Conservation (phyloP, 2,888 invertebrate species). For the Tetranychus truncatus region DNA sequence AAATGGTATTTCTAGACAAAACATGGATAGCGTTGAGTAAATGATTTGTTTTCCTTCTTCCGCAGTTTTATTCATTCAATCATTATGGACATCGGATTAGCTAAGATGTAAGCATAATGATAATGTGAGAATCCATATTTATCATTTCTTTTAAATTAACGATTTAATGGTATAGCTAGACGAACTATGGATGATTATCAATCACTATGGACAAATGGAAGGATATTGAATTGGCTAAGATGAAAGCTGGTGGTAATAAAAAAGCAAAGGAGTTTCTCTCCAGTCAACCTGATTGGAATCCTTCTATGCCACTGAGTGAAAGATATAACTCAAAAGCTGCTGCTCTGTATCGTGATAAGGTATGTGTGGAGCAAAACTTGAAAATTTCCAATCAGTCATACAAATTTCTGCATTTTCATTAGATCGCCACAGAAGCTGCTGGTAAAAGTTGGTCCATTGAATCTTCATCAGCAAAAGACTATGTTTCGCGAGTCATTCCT, state of each 20-base stretch:
- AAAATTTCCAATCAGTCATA: not conserved
- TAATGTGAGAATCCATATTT: too few relatives aligned
- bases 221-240: constrained; percentile 87
- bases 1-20: too few relatives aligned
- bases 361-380: constrained; percentile 32
- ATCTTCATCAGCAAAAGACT: constrained; percentile 47
- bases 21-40: not conserved
- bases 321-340: constrained; percentile 89
- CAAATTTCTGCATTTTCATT: constrained; percentile 23
- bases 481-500: constrained; percentile 26
- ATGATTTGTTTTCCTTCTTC: constrained; percentile 12
- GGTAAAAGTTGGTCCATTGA: constrained; percentile 53
- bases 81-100: too few relatives aligned
- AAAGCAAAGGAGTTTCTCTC: constrained; percentile 75
- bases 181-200: too few relatives aligned
- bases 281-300: constrained; percentile 68
- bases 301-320: constrained; percentile 60
- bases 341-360: constrained; percentile 85
- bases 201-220: constrained; percentile 99
- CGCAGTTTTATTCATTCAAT: constrained; percentile 51
- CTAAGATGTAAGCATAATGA: too few relatives aligned
- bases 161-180: too few relatives aligned
- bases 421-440: constrained; percentile 54
- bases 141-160: too few relatives aligned
- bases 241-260: constrained; percentile 87